Conservation (phyloP, 2,797 vertebrate species). For the Crocidura indochinensis region DNA sequence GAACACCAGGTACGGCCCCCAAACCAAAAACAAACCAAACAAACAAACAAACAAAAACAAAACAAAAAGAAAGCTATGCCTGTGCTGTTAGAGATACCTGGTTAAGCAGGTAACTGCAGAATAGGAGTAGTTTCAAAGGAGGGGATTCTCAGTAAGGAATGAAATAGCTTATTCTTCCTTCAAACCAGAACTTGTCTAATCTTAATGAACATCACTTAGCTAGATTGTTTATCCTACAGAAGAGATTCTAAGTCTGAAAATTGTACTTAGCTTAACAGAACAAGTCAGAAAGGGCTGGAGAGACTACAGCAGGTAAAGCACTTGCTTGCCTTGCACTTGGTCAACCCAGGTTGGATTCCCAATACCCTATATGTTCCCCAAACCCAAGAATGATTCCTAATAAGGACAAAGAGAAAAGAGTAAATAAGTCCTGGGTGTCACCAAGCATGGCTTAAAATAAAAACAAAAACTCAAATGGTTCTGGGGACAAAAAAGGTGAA, state of each 20-base stretch:
- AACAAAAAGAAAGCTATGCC: not conserved
- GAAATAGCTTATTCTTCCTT: slow-evolving; percentile 20
- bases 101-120: not conserved
- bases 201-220: not conserved
- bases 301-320: too few species aligned
- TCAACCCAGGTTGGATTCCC: too few species aligned
- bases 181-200: slow-evolving; percentile 52
- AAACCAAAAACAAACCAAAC: too few species aligned
- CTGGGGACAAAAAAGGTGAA: not conserved
- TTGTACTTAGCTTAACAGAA: slow-evolving; percentile 34
- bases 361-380: too few species aligned
- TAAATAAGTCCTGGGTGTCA: too few species aligned
- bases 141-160: slow-evolving; percentile 17
- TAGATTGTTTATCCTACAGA: not conserved
- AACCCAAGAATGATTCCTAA: too few species aligned
- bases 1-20: too few species aligned
- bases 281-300: slow-evolving; percentile 4
- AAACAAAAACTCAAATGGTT: too few species aligned
- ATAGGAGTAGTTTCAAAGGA: not conserved
- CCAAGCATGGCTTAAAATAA: not conserved
- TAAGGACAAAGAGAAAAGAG: too few species aligned
- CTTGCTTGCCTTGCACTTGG: too few species aligned
- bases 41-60: too few species aligned
- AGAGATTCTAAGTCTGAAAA: slow-evolving; percentile 54
- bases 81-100: not conserved